Conservation (phyloP, 2,888 invertebrate species). For the Drepanosiphum platanoidis region DNA sequence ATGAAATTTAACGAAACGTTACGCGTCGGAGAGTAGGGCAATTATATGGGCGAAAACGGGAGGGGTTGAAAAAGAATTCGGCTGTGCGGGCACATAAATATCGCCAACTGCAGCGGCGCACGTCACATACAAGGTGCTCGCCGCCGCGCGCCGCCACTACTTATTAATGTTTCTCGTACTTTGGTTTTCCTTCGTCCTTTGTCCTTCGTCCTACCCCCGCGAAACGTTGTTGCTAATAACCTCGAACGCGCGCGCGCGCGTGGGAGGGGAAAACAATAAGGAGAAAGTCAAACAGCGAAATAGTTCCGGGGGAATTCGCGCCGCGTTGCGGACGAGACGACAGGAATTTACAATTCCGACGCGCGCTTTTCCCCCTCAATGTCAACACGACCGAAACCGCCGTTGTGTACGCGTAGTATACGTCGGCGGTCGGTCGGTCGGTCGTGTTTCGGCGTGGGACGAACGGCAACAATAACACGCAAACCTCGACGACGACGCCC, state of each 20-base stretch:
- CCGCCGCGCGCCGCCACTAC: constrained; percentile 1
- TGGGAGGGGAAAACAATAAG: constrained; percentile 7
- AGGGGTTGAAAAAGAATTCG: neutral
- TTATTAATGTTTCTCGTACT: constrained; percentile 50
- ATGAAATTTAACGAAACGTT: constrained; percentile 48
- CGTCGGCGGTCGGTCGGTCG: too few species aligned
- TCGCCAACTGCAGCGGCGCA: neutral
- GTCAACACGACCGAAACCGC: constrained; percentile 19
- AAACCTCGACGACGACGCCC: neutral
- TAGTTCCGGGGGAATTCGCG: constrained; percentile 35
- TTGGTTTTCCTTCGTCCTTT: constrained; percentile 28
- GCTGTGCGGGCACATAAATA: constrained; percentile 38
- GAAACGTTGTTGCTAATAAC: constrained; percentile 17
- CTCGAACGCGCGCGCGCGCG: neutral
- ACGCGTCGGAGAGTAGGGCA: neutral
- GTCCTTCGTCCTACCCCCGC: neutral
- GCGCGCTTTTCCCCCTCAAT: constrained; percentile 2
- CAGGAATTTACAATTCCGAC: constrained; percentile 24
- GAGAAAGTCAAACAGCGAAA: constrained; percentile 50
- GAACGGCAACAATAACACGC: too few species aligned
- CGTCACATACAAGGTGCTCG: constrained; percentile 37
- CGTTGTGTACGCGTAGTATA: neutral
- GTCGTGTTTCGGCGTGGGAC: neutral
- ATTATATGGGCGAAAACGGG: neutral
- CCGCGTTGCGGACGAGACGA: neutral